Base-by-base conservation (phyloP, 1,140 invertebrate species). In the Lordiphosa stackelbergi region DNA sequence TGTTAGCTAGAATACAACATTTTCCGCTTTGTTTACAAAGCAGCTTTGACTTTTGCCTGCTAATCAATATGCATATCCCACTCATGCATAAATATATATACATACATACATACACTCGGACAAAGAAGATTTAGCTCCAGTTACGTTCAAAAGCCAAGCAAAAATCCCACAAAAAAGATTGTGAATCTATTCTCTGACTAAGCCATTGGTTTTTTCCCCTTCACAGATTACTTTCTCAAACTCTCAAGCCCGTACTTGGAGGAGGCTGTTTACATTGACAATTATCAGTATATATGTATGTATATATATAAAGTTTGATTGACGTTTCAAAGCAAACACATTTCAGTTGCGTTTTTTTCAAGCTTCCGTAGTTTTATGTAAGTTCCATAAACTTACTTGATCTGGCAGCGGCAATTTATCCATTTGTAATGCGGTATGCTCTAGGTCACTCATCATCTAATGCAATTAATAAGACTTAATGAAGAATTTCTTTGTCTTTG, bases 371-470 rank as follows among this genome's bases (percentile, higher is more conserved):
- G 10, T 16, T 37, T 35, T 13, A n/a, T 12, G 4, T 34, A 13
- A 12, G 16, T 11, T 16, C 2, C 9, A 19, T 19, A 16, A 47
- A 69, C 72, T 83, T 56, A 81, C 75, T 56, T 61, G 56, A 54
- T 54, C 62, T 36, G 19, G 36, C 11, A 52, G 16, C 8, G 51
- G 43, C 16, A 69, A 8, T 8, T 68, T 66, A 59, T 79, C 71
- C 72, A 81, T 72, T 48, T 81, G 48, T 8, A 81, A 35, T 28
- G 77, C 41, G 41, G 69, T 45, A 16, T 81, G 71, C 47, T 83
- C 40, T 47, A 22, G 36, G 53, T 75, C 69, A 36, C 46, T 83
- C 77, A 81, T 83, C 77, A 81, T 79, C 4, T 46, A 31, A 64
- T 56, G 41, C 49, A 43, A 49, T 61, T 47, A 53, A 52, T 28